phyloP scores from a whole-genome alignment of 2,888 invertebrate genomes.

The Drosophila nigricruria region DNA sequence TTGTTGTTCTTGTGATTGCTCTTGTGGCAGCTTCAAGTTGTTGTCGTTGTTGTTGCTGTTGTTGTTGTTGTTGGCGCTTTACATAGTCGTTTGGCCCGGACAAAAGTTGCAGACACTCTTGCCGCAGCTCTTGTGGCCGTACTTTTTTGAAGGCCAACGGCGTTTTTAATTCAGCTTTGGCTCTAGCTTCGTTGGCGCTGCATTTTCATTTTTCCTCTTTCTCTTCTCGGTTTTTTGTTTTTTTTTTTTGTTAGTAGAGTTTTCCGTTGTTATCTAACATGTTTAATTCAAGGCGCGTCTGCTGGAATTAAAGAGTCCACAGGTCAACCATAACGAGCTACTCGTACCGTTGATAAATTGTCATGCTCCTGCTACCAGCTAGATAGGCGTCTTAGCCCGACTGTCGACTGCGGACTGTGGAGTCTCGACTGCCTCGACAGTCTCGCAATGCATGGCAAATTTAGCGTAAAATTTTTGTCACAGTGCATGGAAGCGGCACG shows the following conservation, averaged over 20 bases:
- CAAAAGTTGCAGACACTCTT: conserved; percentile 65
- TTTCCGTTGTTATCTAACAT: conserved; percentile 75
- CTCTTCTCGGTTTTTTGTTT: not conserved
- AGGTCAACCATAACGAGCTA: conserved; percentile 67
- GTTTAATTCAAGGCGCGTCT: conserved; percentile 78
- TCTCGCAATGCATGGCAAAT: conserved; percentile 65
- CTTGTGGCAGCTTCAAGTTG: conserved; percentile 31
- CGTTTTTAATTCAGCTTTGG: conserved; percentile 63
- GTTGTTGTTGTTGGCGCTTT: conserved; percentile 52
- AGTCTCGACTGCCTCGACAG: not conserved
- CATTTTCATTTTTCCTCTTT: conserved; percentile 34
- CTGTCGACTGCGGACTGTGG: not conserved
- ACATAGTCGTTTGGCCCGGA: conserved; percentile 68
- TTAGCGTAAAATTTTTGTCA: conserved; percentile 77
- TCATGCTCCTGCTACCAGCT: conserved; percentile 35
- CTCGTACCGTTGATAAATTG: conserved; percentile 60
- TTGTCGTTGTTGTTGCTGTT: conserved; percentile 17
- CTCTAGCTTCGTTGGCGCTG: conserved; percentile 43
- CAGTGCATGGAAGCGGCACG: conserved; percentile 63
- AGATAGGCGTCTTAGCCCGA: conserved; percentile 7
- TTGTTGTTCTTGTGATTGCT: conserved; percentile 41
- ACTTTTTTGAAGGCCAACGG: conserved; percentile 70
- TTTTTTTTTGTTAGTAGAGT: not conserved
- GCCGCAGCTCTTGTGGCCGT: conserved; percentile 42
- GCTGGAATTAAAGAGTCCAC: conserved; percentile 69